Base-by-base conservation (phyloP, 2,888 invertebrate species). In the Dasypogon diadema region DNA sequence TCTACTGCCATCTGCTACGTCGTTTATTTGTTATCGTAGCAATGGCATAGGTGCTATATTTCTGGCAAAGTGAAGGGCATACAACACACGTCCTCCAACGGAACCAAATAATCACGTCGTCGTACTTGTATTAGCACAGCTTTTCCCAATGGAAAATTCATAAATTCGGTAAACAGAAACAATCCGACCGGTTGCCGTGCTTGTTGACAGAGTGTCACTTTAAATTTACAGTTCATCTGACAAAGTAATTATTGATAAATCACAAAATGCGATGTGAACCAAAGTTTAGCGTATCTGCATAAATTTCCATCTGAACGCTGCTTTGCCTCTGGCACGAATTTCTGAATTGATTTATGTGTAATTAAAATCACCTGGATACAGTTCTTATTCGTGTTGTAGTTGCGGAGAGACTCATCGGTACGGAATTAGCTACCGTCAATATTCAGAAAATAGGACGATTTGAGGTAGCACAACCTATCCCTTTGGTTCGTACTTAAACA, bases 241-340 rank as follows among this genome's bases (percentile, higher is more conserved):
- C 26, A 60, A 60, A 60, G 37, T 60, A 30, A 21, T 16, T 60
- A 60, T 37, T 60, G 60, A 37, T 60, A 60, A 37, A 60, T 60
- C 60, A 60, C 60, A 34, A 42, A 58, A 37, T 60, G 60, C 18
- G 60, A 21, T 21, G 21, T 34, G 12, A 16, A 60, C 60, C 37
- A 21, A 34, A 37, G 60, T 60, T 60, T 37, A 37, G 16, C 37
- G 37, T 37, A 21, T 34, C 60, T 60, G 60, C 34, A 60, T 60
- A 60, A 60, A 60, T 60, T 60, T 60, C 18, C 60, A 60, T 37
- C 10, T 37, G 30, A 42, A 30, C 21, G 37, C 37, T 34, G 21
- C 60, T 37, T 60, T 60, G 37, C 37, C 12, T 34, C n/a, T 30
- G 10, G 8, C 34, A 10, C n/a, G n/a, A n/a, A n/a, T 14, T 26